phyloP scores from a whole-genome alignment of 2,113 vertebrate genomes.

The Corvus moneduloides region DNA sequence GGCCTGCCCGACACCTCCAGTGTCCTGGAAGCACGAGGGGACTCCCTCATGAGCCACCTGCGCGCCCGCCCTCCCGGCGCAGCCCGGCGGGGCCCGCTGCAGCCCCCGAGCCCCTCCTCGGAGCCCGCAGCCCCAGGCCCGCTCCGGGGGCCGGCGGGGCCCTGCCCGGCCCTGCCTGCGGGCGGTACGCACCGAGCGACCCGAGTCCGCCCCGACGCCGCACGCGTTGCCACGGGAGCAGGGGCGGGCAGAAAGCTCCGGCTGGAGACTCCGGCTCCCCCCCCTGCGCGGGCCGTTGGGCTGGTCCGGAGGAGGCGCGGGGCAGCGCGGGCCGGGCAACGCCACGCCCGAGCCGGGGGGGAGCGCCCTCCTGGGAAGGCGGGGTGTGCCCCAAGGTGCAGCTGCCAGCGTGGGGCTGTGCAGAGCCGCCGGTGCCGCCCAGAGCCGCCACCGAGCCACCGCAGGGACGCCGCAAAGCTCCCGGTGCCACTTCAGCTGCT shows the following conservation, averaged over 20 bases:
- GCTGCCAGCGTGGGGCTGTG: not conserved
- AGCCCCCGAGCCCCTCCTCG: not conserved
- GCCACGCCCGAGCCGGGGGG: not conserved
- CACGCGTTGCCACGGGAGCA: conserved; percentile 32
- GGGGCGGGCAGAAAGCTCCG: not conserved
- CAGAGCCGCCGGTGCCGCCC: not conserved
- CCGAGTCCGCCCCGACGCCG: not conserved
- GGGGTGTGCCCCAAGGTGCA: accelerated
- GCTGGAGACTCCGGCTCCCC: too few species aligned
- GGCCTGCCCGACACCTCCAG: too few species aligned
- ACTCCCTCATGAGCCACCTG: not conserved
- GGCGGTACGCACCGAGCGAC: not conserved
- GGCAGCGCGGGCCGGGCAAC: not conserved
- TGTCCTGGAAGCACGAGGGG: accelerated
- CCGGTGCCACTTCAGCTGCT: not conserved
- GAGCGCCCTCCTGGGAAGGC: too few species aligned
- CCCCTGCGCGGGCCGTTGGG: not conserved
- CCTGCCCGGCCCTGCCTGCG: not conserved
- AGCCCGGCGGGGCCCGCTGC: not conserved
- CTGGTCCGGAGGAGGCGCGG: not conserved
- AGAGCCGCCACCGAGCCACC: not conserved
- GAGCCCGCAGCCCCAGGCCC: too few species aligned
- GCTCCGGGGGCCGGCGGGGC: not conserved
- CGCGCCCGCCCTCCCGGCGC: not conserved
- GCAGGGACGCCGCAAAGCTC: not conserved